A percentile compares a stretch with the other conserved stretches of the same genome.
Conservation (phyloP, 2,113 vertebrate genomes). For the Solea solea region DNA sequence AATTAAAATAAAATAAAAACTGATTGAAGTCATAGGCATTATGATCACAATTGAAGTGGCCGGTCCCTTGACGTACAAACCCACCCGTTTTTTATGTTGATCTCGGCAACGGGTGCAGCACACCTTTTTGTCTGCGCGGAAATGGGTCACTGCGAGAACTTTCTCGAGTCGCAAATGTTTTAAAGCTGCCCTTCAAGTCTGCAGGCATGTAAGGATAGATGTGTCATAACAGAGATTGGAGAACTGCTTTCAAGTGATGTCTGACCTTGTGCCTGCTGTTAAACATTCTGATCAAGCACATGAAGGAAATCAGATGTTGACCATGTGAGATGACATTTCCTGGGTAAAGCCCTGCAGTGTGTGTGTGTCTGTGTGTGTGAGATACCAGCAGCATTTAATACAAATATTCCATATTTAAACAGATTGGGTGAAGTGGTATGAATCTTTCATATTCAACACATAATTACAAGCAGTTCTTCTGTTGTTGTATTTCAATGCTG, state of each 20-base stretch:
- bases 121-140: not conserved
- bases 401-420: constrained; percentile 37
- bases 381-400: constrained; percentile 49
- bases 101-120: no score
- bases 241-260: constrained; percentile 21
- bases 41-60: no score
- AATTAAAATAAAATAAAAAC: no score
- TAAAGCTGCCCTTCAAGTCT: not conserved
- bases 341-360: constrained; percentile 43
- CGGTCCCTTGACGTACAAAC: no score
- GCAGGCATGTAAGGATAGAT: constrained; percentile 11
- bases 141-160: not conserved
- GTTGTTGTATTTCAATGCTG: constrained; percentile 16
- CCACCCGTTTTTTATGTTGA: no score
- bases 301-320: constrained; percentile 69
- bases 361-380: not conserved
- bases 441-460: constrained; percentile 6
- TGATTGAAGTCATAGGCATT: no score
- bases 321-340: constrained; percentile 67
- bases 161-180: not conserved
- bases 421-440: constrained; percentile 10
- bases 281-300: constrained; percentile 61
- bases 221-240: constrained; percentile 24
- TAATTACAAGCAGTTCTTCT: no score
- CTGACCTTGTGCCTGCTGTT: constrained; percentile 41